Base-by-base conservation (phyloP, 2,113 vertebrate genomes). In the Melanocharis versteri region DNA sequence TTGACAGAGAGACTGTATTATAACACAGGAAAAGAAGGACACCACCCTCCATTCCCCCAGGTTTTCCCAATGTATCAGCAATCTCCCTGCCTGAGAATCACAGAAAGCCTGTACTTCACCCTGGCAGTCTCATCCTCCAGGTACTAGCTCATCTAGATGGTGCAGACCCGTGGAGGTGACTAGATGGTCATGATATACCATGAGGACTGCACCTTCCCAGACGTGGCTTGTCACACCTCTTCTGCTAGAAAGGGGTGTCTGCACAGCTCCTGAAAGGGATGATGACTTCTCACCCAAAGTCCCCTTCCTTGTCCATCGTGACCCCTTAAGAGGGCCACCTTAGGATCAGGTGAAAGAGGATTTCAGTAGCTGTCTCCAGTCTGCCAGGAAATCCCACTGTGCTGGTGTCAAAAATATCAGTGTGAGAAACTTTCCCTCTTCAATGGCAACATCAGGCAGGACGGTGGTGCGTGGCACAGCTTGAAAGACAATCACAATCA, bases 381-480 rank as follows among this genome's bases (percentile, higher is more conserved):
- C 23, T n/a, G 13, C 45, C 1, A 4, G 56, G 50, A 82, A 88
- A 85, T 69, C 8, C 11, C 0, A 0, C 27, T 53, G 13, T 22
- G 8, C 13, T 48, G 16, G 5, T 68, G 16, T 56, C 53, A 47
- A 30, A 75, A 58, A 30, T 6, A 64, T 15, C 9, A 42, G 7
- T 8, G 10, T 26, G 44, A 72, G 30, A 93, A 77, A 15, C 13
- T 77, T 66, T 60, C 10, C 21, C 5, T 14, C 6, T 54, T 62
- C 45, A 33, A n/a, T 15, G 10, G 9, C 17, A 40, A 15, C 28
- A 4, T 26, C 48, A 62, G 48, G 10, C 4, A 68, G 35, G 15
- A 51, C 48, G 53, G n/a, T 0, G 2, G 10, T 42, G 10, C 0
- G 0, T 6, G 39, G 23, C 17, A 75, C 21, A 35, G 8, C 73